Evolutionary conservation across 2,888 invertebrate species (phyloP).

Genomic region (Ametastegia equiseti): DNA sequence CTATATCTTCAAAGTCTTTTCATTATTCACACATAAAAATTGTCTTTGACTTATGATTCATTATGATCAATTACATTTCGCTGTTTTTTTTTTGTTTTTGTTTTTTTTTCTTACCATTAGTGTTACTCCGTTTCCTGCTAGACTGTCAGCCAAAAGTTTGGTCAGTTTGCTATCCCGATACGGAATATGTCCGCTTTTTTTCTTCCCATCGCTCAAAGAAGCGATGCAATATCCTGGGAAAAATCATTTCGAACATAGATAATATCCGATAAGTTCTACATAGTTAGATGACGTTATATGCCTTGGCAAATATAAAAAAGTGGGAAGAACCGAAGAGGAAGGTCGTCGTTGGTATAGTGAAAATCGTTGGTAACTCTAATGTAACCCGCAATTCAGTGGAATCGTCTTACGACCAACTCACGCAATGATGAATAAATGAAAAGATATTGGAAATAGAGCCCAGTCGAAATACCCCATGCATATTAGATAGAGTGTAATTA

Average conservation of each 20-base stretch:
- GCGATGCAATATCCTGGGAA: conserved; percentile 94
- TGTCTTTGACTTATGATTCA: no score
- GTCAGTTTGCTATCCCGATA: conserved; percentile 97
- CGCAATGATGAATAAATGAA: not conserved
- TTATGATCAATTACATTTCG: no score
- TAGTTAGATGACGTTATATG: not conserved
- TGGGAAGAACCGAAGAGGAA: not conserved
- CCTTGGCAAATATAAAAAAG: not conserved
- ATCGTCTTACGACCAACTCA: not conserved
- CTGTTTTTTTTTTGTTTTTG: no score
- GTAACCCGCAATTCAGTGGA: not conserved
- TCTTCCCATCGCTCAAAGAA: conserved; percentile 89
- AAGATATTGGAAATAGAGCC: not conserved
- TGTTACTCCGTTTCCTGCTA: conserved; percentile 96
- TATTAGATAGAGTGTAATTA: conserved; percentile 10
- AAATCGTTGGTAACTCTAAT: not conserved
- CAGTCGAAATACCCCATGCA: not conserved
- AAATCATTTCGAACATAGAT: conserved; percentile 27
- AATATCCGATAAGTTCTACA: not conserved
- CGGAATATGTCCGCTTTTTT: conserved; percentile 91
- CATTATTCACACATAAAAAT: no score
- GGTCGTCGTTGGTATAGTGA: not conserved
- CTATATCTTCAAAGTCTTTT: no score
- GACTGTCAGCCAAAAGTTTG: conserved; percentile 93
- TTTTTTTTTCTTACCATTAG: conserved; percentile 85